Evolutionary conservation across 2,888 invertebrate species (phyloP).

Genomic region (Mythimna loreyi): DNA sequence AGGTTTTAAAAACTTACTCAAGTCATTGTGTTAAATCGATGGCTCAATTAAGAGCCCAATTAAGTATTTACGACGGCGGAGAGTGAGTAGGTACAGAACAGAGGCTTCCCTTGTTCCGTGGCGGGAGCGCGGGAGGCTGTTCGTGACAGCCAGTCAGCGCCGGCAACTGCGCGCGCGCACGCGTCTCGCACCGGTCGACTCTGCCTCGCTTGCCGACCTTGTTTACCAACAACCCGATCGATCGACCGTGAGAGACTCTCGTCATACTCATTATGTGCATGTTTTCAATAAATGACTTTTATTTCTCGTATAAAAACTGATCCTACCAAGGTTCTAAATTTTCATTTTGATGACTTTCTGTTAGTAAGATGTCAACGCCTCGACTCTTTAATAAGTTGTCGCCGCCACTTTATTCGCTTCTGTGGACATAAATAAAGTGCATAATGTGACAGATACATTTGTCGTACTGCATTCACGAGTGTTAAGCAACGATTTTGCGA

Average conservation of each 20-base stretch:
- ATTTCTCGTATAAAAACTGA: slow-evolving; percentile 68
- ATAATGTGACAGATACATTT: slow-evolving; percentile 89
- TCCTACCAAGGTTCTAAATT: slow-evolving; percentile 75
- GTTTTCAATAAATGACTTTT: slow-evolving; percentile 65
- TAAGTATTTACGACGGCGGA: slow-evolving; percentile 60
- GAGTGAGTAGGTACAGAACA: slow-evolving; percentile 48
- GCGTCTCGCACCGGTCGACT: slow-evolving; percentile 72
- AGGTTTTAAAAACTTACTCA: slow-evolving; percentile 24
- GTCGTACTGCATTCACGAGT: slow-evolving; percentile 80
- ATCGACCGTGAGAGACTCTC: slow-evolving; percentile 71
- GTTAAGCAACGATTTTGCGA: slow-evolving; percentile 79
- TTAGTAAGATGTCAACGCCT: slow-evolving; percentile 86
- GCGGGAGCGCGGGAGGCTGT: slow-evolving; percentile 83
- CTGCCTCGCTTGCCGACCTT: slow-evolving; percentile 67
- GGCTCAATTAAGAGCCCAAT: slow-evolving; percentile 59
- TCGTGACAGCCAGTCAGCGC: slow-evolving; percentile 87
- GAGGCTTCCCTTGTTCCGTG: slow-evolving; percentile 76
- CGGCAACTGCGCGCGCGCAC: slow-evolving; percentile 88
- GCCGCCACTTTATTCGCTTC: slow-evolving; percentile 80
- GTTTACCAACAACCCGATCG: slow-evolving; percentile 82
- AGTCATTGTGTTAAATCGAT: slow-evolving; percentile 46
- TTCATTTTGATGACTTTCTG: slow-evolving; percentile 81
- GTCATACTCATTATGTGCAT: slow-evolving; percentile 66
- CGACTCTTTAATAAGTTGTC: slow-evolving; percentile 81
- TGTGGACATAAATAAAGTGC: slow-evolving; percentile 83